These are phyloP conservation scores for Volucella bombylans DNA, from an alignment of 2,888 invertebrate genomes.

Conservation along the genomic window DNA sequence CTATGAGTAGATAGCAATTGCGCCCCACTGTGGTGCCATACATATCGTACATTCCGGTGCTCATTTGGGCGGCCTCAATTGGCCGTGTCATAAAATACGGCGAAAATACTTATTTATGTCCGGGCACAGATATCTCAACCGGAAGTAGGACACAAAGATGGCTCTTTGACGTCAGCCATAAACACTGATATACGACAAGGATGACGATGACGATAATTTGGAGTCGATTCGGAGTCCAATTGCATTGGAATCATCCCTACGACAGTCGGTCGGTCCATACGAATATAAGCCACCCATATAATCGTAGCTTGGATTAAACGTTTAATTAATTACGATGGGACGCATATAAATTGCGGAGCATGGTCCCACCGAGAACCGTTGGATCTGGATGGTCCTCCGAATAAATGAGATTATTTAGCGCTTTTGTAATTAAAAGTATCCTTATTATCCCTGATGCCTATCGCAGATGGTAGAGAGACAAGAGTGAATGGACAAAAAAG, in stretches of 20 bases:
- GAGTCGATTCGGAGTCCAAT: constrained; percentile 41
- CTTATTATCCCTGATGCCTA: constrained; percentile 72
- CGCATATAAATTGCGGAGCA: constrained; percentile 61
- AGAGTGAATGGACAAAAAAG: constrained; percentile 7
- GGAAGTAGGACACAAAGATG: constrained; percentile 63
- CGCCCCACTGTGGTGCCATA: neutral
- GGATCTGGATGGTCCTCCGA: constrained; percentile 10
- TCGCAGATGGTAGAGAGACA: constrained; percentile 60
- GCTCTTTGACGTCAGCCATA: constrained; percentile 40
- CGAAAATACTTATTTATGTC: constrained; percentile 66
- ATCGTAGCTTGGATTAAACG: constrained; percentile 55
- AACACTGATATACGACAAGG: constrained; percentile 58
- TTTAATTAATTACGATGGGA: constrained; percentile 70
- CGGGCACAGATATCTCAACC: constrained; percentile 11
- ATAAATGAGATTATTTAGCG: constrained; percentile 68
- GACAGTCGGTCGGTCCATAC: constrained; percentile 4
- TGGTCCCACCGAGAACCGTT: constrained; percentile 18
- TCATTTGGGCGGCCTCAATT: constrained; percentile 63
- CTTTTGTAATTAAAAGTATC: constrained; percentile 74
- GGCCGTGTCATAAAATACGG: constrained; percentile 68
- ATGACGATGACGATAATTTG: constrained; percentile 46
- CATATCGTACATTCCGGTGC: constrained; percentile 54
- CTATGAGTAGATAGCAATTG: constrained; percentile 15
- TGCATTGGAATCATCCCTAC: constrained; percentile 29
- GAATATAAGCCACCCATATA: constrained; percentile 36